phyloP scores from a whole-genome alignment of 2,113 vertebrate species.

The Labeo rohita region DNA sequence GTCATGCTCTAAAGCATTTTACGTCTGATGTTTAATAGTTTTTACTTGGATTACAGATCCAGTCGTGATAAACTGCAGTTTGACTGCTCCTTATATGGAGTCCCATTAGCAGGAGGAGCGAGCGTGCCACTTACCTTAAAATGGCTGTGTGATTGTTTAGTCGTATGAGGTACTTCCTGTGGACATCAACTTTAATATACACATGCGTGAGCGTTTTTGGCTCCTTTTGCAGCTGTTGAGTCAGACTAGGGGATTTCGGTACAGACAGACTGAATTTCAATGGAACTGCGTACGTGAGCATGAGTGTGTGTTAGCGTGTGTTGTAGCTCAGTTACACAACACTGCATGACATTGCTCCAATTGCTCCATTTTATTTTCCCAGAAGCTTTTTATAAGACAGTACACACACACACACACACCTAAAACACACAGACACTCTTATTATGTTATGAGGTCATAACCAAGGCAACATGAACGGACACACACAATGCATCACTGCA shows the following conservation, averaged over 20 bases:
- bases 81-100: neutral
- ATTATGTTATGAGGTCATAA: conserved; percentile 1
- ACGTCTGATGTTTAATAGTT: neutral
- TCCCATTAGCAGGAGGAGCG: neutral
- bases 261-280: conserved; percentile 36
- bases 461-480: conserved; percentile 23
- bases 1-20: neutral
- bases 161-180: conserved; percentile 21
- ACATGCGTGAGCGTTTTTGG: neutral
- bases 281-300: conserved; percentile 22
- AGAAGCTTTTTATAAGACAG: conserved; percentile 18
- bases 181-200: conserved; percentile 9
- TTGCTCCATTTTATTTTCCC: conserved; percentile 30
- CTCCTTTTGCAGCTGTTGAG: conserved; percentile 42
- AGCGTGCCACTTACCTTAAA: neutral
- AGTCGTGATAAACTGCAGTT: neutral
- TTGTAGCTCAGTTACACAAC: conserved; percentile 24
- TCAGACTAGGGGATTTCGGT: conserved; percentile 51
- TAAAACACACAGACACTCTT: neutral
- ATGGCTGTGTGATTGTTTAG: conserved; percentile 1
- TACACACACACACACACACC: neutral
- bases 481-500: conserved; percentile 45
- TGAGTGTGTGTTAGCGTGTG: neutral
- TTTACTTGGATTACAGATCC: neutral
- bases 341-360: conserved; percentile 21